Evolutionary conservation across 1,140 invertebrate genomes (phyloP), one percentile per base, ranked within the genome.

Genomic region (Hyphantria cunea): DNA sequence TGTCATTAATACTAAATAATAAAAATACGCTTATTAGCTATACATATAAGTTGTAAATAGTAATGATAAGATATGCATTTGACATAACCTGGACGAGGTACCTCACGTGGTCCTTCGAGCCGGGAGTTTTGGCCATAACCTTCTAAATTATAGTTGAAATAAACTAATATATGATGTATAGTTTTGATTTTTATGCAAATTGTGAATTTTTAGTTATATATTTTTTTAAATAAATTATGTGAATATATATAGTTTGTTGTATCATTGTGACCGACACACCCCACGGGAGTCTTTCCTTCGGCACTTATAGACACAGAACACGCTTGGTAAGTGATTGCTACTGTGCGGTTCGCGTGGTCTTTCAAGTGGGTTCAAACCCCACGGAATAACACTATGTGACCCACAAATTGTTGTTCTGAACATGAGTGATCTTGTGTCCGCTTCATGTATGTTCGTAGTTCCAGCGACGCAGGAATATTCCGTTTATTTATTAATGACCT

Each of bases 181-280:
- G 34, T 25, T 34, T 9, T 58, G 7, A 10, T 49, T 48, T 8
- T 25, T 25, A 39, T 39, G 39, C 17, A n/a, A 49, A 58, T 58
- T 58, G 55, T 49, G 45, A 39, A 58, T 48, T 48, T 58, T 58
- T 58, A 39, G 45, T 17, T 39, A 47, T 58, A 58, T 48, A 34
- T 56, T 56, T 39, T 48, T 58, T 58, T 58, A 39, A 58, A 58
- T 58, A 58, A 58, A 58, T 58, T 58, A 58, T 58, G 55, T 58
- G 55, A 47, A 58, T 32, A 54, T 44, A 42, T 54, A 56, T 47
- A 39, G 7, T 10, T 34, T 34, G 13, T 56, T 15, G 45, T 47
- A 47, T 47, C 2, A 47, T 47, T 47, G 14, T 17, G 7, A 15
- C 17, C 3, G 2, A 39, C 37, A 39, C 37, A 39, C n/a, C 37